Conservation (phyloP, 1,140 invertebrate genomes). For the Trichogramma pretiosum region DNA sequence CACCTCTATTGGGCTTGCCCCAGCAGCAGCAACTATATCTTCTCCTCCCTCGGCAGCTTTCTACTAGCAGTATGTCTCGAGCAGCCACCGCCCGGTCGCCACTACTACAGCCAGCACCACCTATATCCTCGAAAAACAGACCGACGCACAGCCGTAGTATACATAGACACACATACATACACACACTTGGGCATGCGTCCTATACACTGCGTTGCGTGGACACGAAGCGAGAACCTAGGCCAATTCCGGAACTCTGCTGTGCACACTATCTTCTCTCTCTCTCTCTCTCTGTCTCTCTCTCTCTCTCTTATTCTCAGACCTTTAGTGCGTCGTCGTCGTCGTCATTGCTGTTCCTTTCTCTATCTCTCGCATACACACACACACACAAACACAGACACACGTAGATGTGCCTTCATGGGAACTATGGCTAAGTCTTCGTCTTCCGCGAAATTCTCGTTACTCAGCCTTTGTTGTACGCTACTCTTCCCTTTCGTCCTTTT, state of each 20-base stretch:
- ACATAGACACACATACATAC: conserved; percentile 21
- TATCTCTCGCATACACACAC: no score
- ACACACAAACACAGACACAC: no score
- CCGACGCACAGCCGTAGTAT: conserved; percentile 21
- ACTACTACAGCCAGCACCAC: conserved; percentile 18
- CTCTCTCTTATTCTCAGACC: not conserved
- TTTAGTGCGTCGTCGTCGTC: not conserved
- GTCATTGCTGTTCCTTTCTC: no score
- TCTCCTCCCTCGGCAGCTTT: conserved; percentile 12
- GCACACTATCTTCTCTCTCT: not conserved
- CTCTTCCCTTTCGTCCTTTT: not conserved
- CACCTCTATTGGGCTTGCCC: conserved; percentile 44
- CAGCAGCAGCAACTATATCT: no score
- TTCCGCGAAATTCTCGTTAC: conserved; percentile 13
- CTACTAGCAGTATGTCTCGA: no score
- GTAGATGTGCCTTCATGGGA: no score
- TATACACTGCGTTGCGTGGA: no score
- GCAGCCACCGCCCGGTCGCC: no score
- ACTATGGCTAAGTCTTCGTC: no score
- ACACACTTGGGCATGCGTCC: not conserved
- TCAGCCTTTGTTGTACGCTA: conserved; percentile 8
- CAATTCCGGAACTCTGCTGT: conserved; percentile 25
- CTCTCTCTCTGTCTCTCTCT: not conserved
- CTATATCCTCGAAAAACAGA: conserved; percentile 3
- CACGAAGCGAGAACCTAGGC: conserved; percentile 26